Evolutionary conservation across 2,113 vertebrate species (phyloP), one percentile per base, ranked within the genome.

Genomic region (Prionailurus bengalensis): DNA sequence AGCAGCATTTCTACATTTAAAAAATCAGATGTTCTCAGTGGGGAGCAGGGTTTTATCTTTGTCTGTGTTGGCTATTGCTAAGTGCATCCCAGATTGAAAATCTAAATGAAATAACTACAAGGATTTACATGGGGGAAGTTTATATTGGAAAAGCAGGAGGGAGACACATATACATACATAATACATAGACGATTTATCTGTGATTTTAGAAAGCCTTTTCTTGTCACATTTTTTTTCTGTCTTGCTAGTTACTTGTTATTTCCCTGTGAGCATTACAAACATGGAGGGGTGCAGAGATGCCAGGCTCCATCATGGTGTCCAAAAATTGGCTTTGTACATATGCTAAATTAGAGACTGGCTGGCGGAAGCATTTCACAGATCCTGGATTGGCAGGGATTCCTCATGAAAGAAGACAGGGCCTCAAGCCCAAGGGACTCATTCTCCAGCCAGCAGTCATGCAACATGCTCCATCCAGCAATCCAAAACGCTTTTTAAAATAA

Each of bases 271-370:
- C 85, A 86, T 94, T 97, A 98, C 98, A 99, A 98, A 98, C 98
- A 98, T 95, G 98, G 98, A 98, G 92, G 98, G 98, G 97, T 97
- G 96, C 97, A 96, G 98, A 98, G 98, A 98, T 98, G 98, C 98
- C 98, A 99, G 98, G 98, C 98, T 98, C 97, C 98, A 97, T 97
- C 97, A 96, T 97, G 97, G 94, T 98, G 98, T 99, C 99, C 99
- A 99, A 98, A 99, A 99, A 98, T 98, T 99, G 99, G 98, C 98
- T 99, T 98, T 98, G 98, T 98, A 97, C 99, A 99, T 99, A 99
- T 99, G 99, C 98, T 99, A 98, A 98, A 98, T 99, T 99, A 99
- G 98, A 99, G 98, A 98, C 98, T 99, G 98, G 98, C 98, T 99
- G 98, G 98, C 98, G 98, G 98, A 98, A 98, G 98, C 98, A 97